Conservation (phyloP, 2,797 vertebrate species). For the Coregonus sp. region DNA sequence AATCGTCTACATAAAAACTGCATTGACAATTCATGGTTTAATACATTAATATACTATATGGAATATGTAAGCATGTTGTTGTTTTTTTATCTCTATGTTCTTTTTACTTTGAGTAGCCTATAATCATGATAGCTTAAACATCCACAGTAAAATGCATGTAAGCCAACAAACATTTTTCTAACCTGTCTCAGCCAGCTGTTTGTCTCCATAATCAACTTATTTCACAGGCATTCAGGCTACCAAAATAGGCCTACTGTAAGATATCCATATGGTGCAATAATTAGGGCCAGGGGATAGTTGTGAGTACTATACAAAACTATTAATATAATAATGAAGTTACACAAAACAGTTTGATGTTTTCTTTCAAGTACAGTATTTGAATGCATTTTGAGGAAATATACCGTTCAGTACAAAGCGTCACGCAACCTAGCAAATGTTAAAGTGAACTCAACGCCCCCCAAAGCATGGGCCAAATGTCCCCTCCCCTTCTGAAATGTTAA, state of each 20-base stretch:
- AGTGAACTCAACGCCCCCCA: too few species aligned
- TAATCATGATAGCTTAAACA: neutral
- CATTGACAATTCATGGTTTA: neutral
- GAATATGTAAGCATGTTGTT: neutral
- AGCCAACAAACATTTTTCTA: neutral
- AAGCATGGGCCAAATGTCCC: too few species aligned
- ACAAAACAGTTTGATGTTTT: too few species aligned
- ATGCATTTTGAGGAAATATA: too few species aligned
- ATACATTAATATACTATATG: neutral
- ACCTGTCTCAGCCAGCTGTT: neutral
- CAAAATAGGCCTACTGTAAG: neutral
- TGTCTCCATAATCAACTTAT: neutral
- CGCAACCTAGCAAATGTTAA: too few species aligned
- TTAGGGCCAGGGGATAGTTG: constrained; percentile 67
- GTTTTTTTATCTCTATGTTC: neutral
- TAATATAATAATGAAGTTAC: neutral
- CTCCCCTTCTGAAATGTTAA: too few species aligned
- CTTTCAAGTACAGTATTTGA: too few species aligned
- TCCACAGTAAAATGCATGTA: neutral
- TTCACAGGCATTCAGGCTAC: neutral
- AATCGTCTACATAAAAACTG: neutral
- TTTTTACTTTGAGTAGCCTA: neutral
- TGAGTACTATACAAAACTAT: constrained; percentile 69
- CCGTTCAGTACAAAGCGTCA: too few species aligned
- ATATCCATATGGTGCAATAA: constrained; percentile 13